phyloP scores from a whole-genome alignment of 2,113 vertebrate genomes.

The Pao palembangensis region DNA sequence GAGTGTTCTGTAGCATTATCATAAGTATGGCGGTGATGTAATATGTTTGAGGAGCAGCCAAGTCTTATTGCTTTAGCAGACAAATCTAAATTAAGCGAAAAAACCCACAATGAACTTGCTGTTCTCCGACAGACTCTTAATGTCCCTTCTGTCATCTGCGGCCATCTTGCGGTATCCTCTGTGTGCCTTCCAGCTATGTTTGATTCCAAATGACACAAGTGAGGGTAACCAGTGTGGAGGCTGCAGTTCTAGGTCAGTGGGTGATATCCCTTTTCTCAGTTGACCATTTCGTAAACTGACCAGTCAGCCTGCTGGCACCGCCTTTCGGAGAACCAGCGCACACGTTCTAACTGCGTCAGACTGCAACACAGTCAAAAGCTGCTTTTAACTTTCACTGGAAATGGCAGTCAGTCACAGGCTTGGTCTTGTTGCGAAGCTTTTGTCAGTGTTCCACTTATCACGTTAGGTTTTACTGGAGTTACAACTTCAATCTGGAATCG shows the following conservation, averaged over 20 bases:
- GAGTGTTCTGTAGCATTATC: slow-evolving; percentile 38
- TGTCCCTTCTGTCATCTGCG: slow-evolving; percentile 54
- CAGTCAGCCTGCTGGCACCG: slow-evolving; percentile 64
- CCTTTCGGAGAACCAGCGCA: slow-evolving; percentile 64
- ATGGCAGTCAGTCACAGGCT: neutral
- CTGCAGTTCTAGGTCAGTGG: slow-evolving; percentile 66
- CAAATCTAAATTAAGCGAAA: slow-evolving; percentile 52
- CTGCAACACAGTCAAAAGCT: slow-evolving; percentile 1
- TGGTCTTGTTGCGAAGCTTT: neutral
- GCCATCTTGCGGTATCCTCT: slow-evolving; percentile 50
- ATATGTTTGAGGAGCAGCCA: slow-evolving; percentile 41
- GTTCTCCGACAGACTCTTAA: slow-evolving; percentile 56
- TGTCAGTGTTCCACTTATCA: too few species aligned
- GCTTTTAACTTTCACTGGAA: slow-evolving; percentile 7
- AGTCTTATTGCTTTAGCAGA: slow-evolving; percentile 58
- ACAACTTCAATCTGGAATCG: neutral
- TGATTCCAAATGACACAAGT: slow-evolving; percentile 51
- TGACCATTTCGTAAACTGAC: slow-evolving; percentile 63
- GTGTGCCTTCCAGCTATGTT: slow-evolving; percentile 45
- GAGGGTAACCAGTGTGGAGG: slow-evolving; percentile 53
- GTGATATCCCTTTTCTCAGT: slow-evolving; percentile 49
- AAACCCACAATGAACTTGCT: slow-evolving; percentile 64
- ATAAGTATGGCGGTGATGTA: slow-evolving; percentile 52
- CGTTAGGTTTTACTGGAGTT: neutral
- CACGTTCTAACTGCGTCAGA: too few species aligned